These are phyloP conservation scores for pig (Sus scrofa) DNA, from an alignment of 2,113 vertebrate genomes.

Conservation along the genomic window DNA sequence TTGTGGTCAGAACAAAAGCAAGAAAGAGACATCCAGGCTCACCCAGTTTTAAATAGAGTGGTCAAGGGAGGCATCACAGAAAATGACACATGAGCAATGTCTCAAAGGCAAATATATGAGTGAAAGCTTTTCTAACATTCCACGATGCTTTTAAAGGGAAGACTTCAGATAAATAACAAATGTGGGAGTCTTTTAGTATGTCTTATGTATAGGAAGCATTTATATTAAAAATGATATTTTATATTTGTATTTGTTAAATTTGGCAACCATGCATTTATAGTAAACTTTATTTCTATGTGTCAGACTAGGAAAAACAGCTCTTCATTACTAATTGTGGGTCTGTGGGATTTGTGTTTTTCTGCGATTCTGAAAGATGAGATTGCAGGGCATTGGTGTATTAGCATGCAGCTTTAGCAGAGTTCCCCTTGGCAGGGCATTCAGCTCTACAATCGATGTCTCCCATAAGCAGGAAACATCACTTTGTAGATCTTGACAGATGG, in stretches of 20 bases:
- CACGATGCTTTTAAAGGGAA: not conserved
- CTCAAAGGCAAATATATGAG: not conserved
- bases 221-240: not conserved
- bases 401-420: not conserved
- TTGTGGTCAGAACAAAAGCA: not conserved
- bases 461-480: constrained; percentile 71
- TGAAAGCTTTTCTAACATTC: not conserved
- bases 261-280: not conserved
- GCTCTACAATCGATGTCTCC: constrained; percentile 40
- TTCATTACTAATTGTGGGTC: constrained; percentile 40
- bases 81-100: not conserved
- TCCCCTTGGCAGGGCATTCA: constrained; percentile 37
- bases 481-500: constrained; percentile 78
- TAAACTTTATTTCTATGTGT: constrained; percentile 38
- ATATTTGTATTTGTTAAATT: constrained; percentile 16
- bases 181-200: not conserved
- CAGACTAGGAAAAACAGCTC: constrained; percentile 27
- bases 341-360: not conserved
- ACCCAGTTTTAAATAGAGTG: not conserved
- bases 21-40: not conserved
- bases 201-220: not conserved
- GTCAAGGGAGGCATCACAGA: not conserved
- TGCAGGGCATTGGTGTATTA: not conserved
- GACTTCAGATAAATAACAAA: not conserved
- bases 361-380: not conserved